These are phyloP conservation scores for Sakesphorus luctuosus DNA, from an alignment of 2,113 vertebrate genomes.

Conservation along the genomic window DNA sequence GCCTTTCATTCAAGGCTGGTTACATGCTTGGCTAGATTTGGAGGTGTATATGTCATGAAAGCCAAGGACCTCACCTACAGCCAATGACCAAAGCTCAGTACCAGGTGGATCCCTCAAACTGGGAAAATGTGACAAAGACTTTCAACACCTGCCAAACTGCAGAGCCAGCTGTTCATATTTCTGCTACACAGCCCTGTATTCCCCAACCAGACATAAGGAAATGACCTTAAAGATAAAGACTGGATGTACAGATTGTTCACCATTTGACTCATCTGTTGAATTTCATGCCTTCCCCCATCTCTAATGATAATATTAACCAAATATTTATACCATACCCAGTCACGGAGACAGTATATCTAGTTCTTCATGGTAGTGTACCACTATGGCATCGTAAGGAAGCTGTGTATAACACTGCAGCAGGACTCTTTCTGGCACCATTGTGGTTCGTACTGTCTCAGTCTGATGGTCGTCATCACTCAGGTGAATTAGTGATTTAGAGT, in stretches of 20 bases:
- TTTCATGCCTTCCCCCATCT: background rate
- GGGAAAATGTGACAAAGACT: background rate
- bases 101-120: background rate
- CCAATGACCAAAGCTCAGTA: background rate
- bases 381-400: background rate
- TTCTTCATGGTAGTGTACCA: background rate
- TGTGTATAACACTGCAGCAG: background rate
- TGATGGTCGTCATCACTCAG: background rate
- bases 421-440: background rate
- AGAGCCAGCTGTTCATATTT: background rate
- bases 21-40: rapidly evolving
- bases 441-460: background rate
- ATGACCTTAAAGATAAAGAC: background rate
- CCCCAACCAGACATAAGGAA: background rate
- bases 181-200: background rate
- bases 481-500: background rate
- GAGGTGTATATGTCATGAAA: background rate
- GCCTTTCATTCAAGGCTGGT: background rate
- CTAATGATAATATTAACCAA: constrained; percentile 2
- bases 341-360: background rate
- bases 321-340: background rate
- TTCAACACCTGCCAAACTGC: background rate
- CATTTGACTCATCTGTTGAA: background rate
- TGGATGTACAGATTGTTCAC: background rate
- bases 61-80: background rate